Base-by-base conservation (phyloP, 2,888 invertebrate species). In the Tuberolachnus salignus region DNA sequence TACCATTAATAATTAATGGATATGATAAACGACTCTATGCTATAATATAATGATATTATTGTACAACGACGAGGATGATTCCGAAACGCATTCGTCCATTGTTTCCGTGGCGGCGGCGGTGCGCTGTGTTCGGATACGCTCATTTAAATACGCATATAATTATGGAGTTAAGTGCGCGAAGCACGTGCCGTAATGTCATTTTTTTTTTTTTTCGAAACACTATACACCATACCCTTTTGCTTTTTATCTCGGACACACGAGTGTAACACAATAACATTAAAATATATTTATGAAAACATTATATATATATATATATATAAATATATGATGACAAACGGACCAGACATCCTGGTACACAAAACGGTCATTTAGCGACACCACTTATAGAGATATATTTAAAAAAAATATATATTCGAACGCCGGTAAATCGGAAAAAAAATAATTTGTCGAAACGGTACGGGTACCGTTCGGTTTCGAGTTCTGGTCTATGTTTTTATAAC, bases 111-210 rank as follows among this genome's bases (percentile, higher is more conserved):
- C 78, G 42, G 42, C 42, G 59, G 67, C 78, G 78, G 59, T 55
- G 78, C 75, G 66, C 66, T 42, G 57, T 21, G 59, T 67, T 67
- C 59, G 59, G 78, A 67, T 67, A 78, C 78, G 69, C 67, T 78
- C 78, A 78, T 78, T 78, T 78, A 69, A 78, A 78, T 78, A 78
- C 78, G 78, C 78, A 78, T 78, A 78, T 78, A 78, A 78, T 78
- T 78, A 78, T 78, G 69, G 67, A 78, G 78, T 78, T 78, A 78
- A 78, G 78, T 69, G 78, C 78, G 69, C 16, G 13, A 49, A 57
- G 78, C 78, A 78, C 78, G 78, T 78, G 78, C 78, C 78, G 21
- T 1, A 59, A 21, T 59, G 59, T 78, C 63, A 44, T 75, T 63
- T 42, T 63, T 59, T 44, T 71, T 71, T 21, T 46, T 71, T 55